Percentiles rank a stretch among this genome's conserved stretches.
These are phyloP conservation scores for Lepilemur septentrionalis DNA, from an alignment of 2,797 vertebrate species.

Conservation along the genomic window DNA sequence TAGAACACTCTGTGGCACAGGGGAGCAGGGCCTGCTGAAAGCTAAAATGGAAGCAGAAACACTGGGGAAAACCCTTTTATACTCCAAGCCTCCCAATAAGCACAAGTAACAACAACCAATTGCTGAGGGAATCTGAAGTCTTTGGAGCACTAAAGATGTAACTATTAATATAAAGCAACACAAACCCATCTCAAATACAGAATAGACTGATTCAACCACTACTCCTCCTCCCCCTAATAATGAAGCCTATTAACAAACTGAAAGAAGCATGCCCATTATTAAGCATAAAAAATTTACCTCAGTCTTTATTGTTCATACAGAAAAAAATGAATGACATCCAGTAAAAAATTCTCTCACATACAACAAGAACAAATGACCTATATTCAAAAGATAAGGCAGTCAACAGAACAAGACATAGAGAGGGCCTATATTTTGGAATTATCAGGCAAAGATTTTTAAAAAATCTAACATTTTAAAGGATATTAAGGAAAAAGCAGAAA, in stretches of 20 bases:
- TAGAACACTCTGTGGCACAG: background rate
- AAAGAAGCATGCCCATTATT: background rate
- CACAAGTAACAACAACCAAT: background rate
- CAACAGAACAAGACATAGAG: background rate
- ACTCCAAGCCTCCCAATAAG: background rate
- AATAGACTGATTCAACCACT: background rate
- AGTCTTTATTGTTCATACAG: background rate
- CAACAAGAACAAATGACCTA: background rate
- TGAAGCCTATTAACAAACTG: background rate
- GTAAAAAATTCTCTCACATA: background rate
- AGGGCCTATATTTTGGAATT: background rate
- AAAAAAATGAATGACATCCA: background rate
- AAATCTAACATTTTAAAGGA: background rate
- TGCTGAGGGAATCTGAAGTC: background rate
- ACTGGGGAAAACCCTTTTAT: background rate
- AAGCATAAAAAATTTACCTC: background rate
- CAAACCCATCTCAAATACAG: background rate
- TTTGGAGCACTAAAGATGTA: background rate
- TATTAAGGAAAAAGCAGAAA: background rate
- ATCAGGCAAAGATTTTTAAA: conserved; percentile 7
- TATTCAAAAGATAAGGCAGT: background rate
- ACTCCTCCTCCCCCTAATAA: background rate
- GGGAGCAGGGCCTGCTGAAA: background rate
- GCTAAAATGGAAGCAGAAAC: background rate
- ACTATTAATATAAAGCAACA: background rate